A percentile compares a stretch with the other conserved stretches of the same genome.
phyloP scores from a whole-genome alignment of 53 echinoderm and acorn worm species.

The Hippasteria phrygiana region DNA sequence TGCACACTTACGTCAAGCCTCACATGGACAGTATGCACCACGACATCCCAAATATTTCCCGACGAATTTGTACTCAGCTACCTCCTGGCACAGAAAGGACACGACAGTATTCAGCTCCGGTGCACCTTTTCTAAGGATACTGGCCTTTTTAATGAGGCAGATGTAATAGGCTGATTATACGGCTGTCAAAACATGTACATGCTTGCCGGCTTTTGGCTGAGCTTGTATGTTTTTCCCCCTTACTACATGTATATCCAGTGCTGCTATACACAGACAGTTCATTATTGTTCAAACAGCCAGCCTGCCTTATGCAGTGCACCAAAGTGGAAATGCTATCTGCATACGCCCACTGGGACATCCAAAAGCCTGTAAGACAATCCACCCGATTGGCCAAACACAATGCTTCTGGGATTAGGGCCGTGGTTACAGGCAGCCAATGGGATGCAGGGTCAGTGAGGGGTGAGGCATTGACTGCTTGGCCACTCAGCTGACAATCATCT shows the following conservation, averaged over 20 bases:
- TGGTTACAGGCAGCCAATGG: slow-evolving; percentile 23
- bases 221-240: background rate
- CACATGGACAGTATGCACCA: background rate
- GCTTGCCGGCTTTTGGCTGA: background rate
- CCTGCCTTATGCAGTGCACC: slow-evolving; percentile 6
- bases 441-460: slow-evolving; percentile 19
- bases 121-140: background rate
- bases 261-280: slow-evolving; percentile 39
- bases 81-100: background rate
- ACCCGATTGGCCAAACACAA: slow-evolving; percentile 45
- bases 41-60: slow-evolving; percentile 45
- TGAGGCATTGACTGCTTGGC: slow-evolving; percentile 63
- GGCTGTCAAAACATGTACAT: slow-evolving; percentile 8
- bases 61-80: background rate
- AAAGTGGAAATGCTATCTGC: slow-evolving; percentile 51
- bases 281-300: slow-evolving; percentile 38
- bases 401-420: slow-evolving; percentile 26
- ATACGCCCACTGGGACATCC: slow-evolving; percentile 55
- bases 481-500: slow-evolving; percentile 63
- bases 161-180: background rate
- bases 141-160: background rate
- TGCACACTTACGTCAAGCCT: background rate
- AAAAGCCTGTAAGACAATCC: slow-evolving; percentile 6
- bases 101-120: no score
- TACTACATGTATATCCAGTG: background rate